Base-by-base conservation (phyloP, 2,113 vertebrate species). In the Microtus richardsoni region DNA sequence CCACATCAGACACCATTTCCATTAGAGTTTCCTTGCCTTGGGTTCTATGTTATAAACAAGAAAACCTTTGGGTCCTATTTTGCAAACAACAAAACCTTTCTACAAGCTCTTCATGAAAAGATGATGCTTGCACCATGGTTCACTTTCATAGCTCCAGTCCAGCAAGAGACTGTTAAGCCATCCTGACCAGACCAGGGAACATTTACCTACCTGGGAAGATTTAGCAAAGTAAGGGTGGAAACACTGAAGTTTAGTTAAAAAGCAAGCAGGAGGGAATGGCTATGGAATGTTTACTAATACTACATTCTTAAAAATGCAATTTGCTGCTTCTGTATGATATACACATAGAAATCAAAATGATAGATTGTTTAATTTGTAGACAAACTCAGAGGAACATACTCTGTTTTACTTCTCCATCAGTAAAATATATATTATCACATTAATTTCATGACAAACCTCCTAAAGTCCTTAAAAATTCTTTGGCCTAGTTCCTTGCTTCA, bases 331-430 rank as follows among this genome's bases (percentile, higher is more conserved):
- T 88, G 73, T 41, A 87, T 39, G 44, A 60, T 47, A 44, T 47
- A 21, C 10, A 64, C 12, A 84, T 64, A 70, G 70, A 73, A 83
- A 44, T 73, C 21, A 60, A 87, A 70, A 95, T 62, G 13, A 70
- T 22, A 92, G 21, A 9, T 64, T 84, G 21, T 12, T 88, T 39
- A 91, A 71, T 84, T 70, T 68, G 8, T 73, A 70, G 4, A 33
- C 79, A 79, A 95, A 87, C 92, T 94, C 86, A 92, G 14, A 84
- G 66, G 66, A 91, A 86, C 26, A 26, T 60, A 91, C 14, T 47
- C 3, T 82, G 10, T 6, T 2, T 14, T 28, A 80, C 77, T 84
- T 95, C 85, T 54, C 24, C 19, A 80, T 17, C 0, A 68, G 2
- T 84, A 75, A 84, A 96, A 83, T 74, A 28, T 78, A 36, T 44